Evolutionary conservation across 2,113 vertebrate species (phyloP), one percentile per base, ranked within the genome.

Genomic region (Hiodon alosoides): DNA sequence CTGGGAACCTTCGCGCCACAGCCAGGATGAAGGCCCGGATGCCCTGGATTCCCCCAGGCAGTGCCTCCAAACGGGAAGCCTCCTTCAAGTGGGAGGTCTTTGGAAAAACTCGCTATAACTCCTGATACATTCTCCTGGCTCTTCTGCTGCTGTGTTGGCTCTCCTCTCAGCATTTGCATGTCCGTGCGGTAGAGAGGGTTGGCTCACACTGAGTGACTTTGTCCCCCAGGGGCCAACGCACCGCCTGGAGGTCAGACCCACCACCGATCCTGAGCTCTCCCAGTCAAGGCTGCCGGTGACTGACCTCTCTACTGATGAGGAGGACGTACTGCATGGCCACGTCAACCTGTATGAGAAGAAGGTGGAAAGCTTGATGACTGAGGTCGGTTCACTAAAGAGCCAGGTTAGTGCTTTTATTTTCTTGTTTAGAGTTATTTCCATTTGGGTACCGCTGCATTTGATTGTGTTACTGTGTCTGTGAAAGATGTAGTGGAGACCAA

Each of bases 41-140:
- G 77, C 92, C 95, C 72, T 95, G 95, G 95, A 85, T 95, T 52
- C 95, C 94, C 14, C 93, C 94, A 53, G 94, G 95, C 83, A 98
- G 92, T 81, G 80, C 87, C 74, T 89, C 93, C 31, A 14, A 82
- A 61, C 87, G 89, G 72, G 91, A 93, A 0, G 67, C 88, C 60
- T 82, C 85, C n/a, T 93, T 84, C 87, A 95, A 92, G 72, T 94
- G 94, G 94, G 95, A 98, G 95, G 96, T 98, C 77, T 46, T 9
- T 50, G 13, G 80, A 17, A 48, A 55, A 3, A 13, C 9, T 51
- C 16, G 2, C 11, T 65, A 46, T 62, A 66, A 2, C 50, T 6
- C 48, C 14, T 70, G 48, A 71, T 17, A 65, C 51, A 6, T 57
- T 14, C 66, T 72, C 31, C 31, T 31, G 31, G 6, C 4, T 14